Base-by-base conservation (phyloP, 92 coral and sea anemone genomes). In the Meandrina meandrites region DNA sequence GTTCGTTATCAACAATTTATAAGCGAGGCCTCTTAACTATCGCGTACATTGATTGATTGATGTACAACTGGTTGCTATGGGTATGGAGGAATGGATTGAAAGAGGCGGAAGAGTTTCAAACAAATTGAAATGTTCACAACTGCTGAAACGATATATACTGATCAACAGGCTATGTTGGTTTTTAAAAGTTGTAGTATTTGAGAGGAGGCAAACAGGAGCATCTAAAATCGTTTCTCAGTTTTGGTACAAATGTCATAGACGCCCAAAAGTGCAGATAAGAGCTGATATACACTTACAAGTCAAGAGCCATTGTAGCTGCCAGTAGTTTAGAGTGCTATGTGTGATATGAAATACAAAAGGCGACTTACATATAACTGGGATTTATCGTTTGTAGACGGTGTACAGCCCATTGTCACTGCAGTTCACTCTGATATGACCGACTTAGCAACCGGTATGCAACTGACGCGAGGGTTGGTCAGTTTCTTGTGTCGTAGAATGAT, bases 361-460 rank as follows among this genome's bases (percentile, higher is more conserved):
- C 17, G 10, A 82, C 86, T 82, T 50, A 82, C 86, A 60, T 35
- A 15, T 47, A 3, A 32, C 22, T 67, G 76, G 76, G n/a, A 69
- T 48, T 28, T 69, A 42, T 35, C 13, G 78, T 84, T 60, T 22
- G 80, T 7, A 17, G 87, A 84, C 6, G 51, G 73, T 27, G 80
- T 67, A 57, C 87, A 84, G 28, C 87, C 87, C 87, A 84, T 84
- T 8, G 18, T n/a, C 48, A 3, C 40, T 4, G 76, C 21, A 35
- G 76, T 6, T 17, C 36, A 40, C 24, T 35, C 35, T 60, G 30
- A 62, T 58, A 58, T 21, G 60, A 31, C 28, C 75, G 31, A 68
- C n/a, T 4, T 10, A 68, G 66, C 62, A 27, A 32, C 36, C 16
- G 30, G 10, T 48, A 82, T 51, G 69, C 50, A 69, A 80, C n/a